Base-by-base conservation (phyloP, 35 echinoderm and acorn worm genomes). In the Stichopus chloronotus region DNA sequence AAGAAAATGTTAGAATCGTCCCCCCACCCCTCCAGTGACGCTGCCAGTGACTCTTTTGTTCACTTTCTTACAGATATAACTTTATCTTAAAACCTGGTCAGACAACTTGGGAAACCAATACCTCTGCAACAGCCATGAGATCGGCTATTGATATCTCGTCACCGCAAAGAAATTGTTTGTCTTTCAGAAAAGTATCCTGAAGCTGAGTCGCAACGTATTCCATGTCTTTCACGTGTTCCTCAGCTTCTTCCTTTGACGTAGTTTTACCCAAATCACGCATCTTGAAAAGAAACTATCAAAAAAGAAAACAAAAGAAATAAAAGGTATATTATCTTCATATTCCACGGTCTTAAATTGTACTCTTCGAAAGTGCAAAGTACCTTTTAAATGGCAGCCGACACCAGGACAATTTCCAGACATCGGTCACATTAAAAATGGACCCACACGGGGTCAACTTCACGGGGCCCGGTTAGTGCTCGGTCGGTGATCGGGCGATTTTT, bases 91-190 rank as follows among this genome's bases (percentile, higher is more conserved):
- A 43, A 43, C 30, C 3, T 43, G 1, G 0, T 43, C 30, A 43
- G 30, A 43, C 30, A 43, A 43, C n/a, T 43, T 0, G 3, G 30
- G 30, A 43, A 43, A 43, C 30, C 30, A 43, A 3, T 59, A 94
- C 92, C 85, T 94, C 92, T 10, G 83, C 60, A 6, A 94, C n/a
- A 57, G 84, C 92, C 56, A 94, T 20, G 12, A 94, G 11, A 52
- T 94, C 92, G 17, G 92, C 92, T 14, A 94, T 87, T n/a, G 92
- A 87, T 69, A 94, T 94, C 5, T 94, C 92, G 59, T 94, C 85
- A 58, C 92, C 92, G 17, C 92, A 94, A 12, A 94, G 76, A 43
- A 88, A 94, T 57, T 87, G 8, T 19, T 89, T 59, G 20, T 94
- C 92, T 56, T 94, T 88, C 5, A 94, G 92, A 56, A 88, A 94